These are phyloP conservation scores for Typhlichthys eigenmanni DNA, from an alignment of 2,797 vertebrate genomes.

Conservation along the genomic window DNA sequence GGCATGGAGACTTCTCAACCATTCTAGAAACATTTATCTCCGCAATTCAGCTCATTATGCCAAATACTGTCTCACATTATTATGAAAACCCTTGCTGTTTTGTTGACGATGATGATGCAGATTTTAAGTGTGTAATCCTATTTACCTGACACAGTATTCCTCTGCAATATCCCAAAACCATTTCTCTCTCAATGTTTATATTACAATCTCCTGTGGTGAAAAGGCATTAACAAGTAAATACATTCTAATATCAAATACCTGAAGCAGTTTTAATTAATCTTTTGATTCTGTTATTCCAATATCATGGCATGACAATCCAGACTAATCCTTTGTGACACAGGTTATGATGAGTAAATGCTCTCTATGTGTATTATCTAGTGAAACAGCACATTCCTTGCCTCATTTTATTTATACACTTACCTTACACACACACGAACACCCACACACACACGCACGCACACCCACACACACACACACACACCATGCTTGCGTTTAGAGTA, in stretches of 20 bases:
- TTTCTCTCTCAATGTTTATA: not conserved
- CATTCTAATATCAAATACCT: not conserved
- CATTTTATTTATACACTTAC: too few relatives aligned
- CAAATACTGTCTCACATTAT: slow-evolving; percentile 22
- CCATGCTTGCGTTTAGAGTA: slow-evolving; percentile 48
- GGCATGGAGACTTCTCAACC: slow-evolving; percentile 25
- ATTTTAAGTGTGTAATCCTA: too few relatives aligned
- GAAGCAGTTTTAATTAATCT: slow-evolving; percentile 1
- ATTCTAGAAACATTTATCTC: slow-evolving; percentile 35
- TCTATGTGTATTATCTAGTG: not conserved
- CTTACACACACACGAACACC: slow-evolving; percentile 15
- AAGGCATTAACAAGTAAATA: not conserved
- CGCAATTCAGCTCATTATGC: slow-evolving; percentile 26
- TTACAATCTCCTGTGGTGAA: not conserved
- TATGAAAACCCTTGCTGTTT: slow-evolving; percentile 14
- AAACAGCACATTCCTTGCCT: slow-evolving; percentile 9
- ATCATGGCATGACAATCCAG: slow-evolving; percentile 1
- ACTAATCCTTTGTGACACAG: slow-evolving; percentile 18
- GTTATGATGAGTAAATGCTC: slow-evolving; percentile 4
- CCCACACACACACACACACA: slow-evolving; percentile 11
- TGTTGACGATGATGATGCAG: slow-evolving; percentile 19
- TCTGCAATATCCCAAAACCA: not conserved
- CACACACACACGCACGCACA: slow-evolving; percentile 14
- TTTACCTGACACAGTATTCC: too few relatives aligned
- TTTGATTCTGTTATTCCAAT: slow-evolving; percentile 13